These are phyloP conservation scores for Chelon auratus DNA, from an alignment of 2,797 vertebrate species.

Conservation along the genomic window DNA sequence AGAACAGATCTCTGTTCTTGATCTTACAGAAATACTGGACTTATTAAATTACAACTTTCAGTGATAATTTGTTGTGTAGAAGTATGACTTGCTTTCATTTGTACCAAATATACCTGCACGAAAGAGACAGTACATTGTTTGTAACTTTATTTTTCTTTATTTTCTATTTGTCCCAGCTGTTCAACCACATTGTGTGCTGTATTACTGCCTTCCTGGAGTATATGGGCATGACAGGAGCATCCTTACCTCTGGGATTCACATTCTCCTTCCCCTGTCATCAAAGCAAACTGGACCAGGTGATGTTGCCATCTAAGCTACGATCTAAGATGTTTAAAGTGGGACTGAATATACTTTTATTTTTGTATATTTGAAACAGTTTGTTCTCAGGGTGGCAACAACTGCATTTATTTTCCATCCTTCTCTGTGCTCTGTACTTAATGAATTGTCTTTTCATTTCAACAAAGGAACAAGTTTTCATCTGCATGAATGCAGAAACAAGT, in stretches of 20 bases:
- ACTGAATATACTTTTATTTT: neutral
- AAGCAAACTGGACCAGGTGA: slow-evolving; percentile 92
- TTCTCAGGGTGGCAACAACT: neutral
- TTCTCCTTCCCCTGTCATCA: slow-evolving; percentile 98
- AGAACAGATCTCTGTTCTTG: too few relatives aligned
- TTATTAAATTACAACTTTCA: too few relatives aligned
- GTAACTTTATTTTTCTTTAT: neutral
- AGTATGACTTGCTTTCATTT: neutral
- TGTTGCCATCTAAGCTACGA: neutral
- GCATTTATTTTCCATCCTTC: neutral
- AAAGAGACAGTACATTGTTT: neutral
- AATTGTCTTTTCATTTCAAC: neutral
- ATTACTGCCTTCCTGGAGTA: slow-evolving; percentile 94
- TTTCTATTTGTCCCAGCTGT: slow-evolving; percentile 84
- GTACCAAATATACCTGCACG: neutral
- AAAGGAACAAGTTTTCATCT: neutral
- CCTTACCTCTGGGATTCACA: slow-evolving; percentile 94
- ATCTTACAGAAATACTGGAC: too few relatives aligned
- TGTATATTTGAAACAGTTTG: neutral
- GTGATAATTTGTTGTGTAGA: too few relatives aligned
- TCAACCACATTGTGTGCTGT: slow-evolving; percentile 93
- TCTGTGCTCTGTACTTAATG: neutral
- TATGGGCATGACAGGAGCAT: slow-evolving; percentile 94
- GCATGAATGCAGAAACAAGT: neutral
- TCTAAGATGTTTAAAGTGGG: neutral